These are phyloP conservation scores for Leptosomus discolor DNA, from an alignment of 2,113 vertebrate species.

Conservation along the genomic window DNA sequence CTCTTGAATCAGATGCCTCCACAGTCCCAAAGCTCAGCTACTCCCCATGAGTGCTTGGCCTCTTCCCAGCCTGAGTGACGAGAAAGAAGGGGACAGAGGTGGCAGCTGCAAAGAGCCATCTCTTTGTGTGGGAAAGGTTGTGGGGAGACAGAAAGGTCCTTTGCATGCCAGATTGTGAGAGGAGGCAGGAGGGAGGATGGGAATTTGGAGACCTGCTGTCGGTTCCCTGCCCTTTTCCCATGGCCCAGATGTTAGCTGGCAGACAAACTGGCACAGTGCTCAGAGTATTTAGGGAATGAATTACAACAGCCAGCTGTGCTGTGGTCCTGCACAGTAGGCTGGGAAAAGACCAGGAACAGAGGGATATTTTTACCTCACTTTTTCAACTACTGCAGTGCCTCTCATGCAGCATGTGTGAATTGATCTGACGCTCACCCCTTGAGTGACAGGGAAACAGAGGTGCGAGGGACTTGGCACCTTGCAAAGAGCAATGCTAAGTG, in stretches of 20 bases:
- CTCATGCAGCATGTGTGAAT: background rate
- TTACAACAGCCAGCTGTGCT: background rate
- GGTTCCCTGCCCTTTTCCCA: conserved; percentile 18
- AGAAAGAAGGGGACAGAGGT: background rate
- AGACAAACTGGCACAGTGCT: background rate
- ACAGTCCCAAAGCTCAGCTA: background rate
- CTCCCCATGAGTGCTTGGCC: background rate
- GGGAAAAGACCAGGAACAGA: background rate
- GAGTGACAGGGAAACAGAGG: background rate
- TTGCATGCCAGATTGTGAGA: background rate
- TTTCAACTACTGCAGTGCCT: background rate
- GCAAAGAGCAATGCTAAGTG: background rate
- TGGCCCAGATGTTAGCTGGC: conserved; percentile 1
- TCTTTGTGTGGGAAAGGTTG: background rate
- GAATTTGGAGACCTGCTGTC: background rate
- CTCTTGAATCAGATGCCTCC: background rate
- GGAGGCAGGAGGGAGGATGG: background rate
- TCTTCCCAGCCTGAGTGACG: background rate
- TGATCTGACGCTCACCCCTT: background rate
- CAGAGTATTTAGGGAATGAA: background rate
- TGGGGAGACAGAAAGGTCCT: background rate
- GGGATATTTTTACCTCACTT: background rate
- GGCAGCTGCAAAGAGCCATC: background rate
- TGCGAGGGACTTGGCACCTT: background rate
- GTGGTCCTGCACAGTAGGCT: background rate